phyloP scores from a whole-genome alignment of 53 echinoderm and acorn worm species.

The Echinarachnius parma region DNA sequence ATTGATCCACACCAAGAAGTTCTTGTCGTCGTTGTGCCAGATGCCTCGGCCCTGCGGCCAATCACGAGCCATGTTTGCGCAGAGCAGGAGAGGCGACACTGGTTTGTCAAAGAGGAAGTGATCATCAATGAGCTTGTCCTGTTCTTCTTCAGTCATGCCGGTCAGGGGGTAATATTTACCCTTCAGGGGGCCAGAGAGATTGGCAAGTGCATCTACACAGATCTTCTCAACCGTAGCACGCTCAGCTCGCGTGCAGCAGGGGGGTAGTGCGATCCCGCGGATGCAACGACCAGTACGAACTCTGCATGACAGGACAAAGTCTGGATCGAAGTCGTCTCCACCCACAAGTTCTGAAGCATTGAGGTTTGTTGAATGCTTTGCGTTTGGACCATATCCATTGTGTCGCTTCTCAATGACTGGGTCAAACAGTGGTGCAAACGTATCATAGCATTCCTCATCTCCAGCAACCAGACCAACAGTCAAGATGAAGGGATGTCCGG shows the following conservation, averaged over 20 bases:
- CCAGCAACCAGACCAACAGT: slow-evolving; percentile 94
- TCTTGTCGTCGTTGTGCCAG: slow-evolving; percentile 92
- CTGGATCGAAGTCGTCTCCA: slow-evolving; percentile 76
- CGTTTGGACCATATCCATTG: slow-evolving; percentile 64
- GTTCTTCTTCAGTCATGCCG: slow-evolving; percentile 82
- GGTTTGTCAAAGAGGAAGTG: slow-evolving; percentile 99
- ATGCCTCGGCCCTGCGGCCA: slow-evolving; percentile 96
- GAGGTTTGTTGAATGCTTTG: slow-evolving; percentile 84
- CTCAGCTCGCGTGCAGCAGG: slow-evolving; percentile 69
- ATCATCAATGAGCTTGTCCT: slow-evolving; percentile 88
- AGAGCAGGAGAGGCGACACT: slow-evolving; percentile 82
- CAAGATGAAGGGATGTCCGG: slow-evolving; percentile 93
- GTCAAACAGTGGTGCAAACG: slow-evolving; percentile 80
- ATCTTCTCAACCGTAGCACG: slow-evolving; percentile 74
- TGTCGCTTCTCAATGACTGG: slow-evolving; percentile 81
- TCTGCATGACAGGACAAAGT: slow-evolving; percentile 88
- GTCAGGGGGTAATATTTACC: slow-evolving; percentile 88
- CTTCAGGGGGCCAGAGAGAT: slow-evolving; percentile 62
- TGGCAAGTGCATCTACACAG: slow-evolving; percentile 58
- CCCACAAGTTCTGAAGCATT: slow-evolving; percentile 69
- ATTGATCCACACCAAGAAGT: slow-evolving; percentile 94
- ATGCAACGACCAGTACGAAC: slow-evolving; percentile 93
- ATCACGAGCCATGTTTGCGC: slow-evolving; percentile 92
- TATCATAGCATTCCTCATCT: slow-evolving; percentile 88
- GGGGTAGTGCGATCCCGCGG: slow-evolving; percentile 75